phyloP scores from a whole-genome alignment of 2,888 invertebrate species.

The Plebejus anna region DNA sequence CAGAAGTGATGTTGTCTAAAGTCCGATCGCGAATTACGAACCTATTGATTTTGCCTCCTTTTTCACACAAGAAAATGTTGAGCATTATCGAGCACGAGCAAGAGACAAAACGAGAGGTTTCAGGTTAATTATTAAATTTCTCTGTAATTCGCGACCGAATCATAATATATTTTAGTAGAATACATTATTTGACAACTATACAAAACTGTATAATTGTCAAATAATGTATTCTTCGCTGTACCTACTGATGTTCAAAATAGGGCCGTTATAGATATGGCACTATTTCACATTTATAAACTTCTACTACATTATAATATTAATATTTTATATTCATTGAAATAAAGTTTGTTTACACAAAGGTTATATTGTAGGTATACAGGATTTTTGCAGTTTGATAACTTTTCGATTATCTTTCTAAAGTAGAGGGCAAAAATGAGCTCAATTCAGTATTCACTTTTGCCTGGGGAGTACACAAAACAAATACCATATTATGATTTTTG shows the following conservation, averaged over 20 bases:
- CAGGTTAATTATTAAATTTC: no score
- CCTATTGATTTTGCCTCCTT: no score
- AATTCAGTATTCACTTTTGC: neutral
- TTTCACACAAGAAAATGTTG: no score
- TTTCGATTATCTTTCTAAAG: no score
- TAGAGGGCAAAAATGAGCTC: neutral
- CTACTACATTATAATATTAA: conserved; percentile 29
- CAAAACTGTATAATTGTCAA: no score
- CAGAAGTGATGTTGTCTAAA: no score
- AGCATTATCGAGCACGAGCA: no score
- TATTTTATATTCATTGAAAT: conserved; percentile 5
- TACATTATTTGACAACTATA: neutral
- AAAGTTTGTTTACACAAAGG: conserved; percentile 11
- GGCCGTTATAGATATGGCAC: conserved; percentile 56
- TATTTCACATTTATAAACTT: conserved; percentile 53
- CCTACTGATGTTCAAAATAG: neutral
- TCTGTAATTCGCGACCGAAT: no score
- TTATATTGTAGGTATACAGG: neutral
- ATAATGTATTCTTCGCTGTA: no score
- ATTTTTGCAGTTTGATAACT: neutral
- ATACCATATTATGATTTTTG: neutral
- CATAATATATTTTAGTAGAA: no score
- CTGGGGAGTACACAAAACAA: neutral
- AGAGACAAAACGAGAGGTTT: no score
- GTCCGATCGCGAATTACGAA: no score